A percentile compares a stretch with the other conserved stretches of the same genome.
Conservation (phyloP, 2,797 vertebrate species). For the Denticeps clupeoides region DNA sequence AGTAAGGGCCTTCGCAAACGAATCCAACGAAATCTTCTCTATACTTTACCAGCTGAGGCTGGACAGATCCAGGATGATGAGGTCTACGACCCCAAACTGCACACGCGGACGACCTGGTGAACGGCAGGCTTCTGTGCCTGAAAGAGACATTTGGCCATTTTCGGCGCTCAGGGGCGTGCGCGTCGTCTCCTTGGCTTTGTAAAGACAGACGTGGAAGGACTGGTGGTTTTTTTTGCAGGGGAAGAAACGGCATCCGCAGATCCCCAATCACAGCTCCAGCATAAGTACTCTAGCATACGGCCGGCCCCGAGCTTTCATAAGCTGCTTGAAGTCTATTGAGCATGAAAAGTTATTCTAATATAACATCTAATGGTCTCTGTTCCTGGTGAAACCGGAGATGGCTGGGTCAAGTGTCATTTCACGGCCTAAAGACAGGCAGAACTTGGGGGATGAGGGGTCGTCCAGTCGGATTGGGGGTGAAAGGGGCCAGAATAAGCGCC, state of each 20-base stretch:
- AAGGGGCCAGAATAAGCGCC: constrained; percentile 48
- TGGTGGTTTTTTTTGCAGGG: no score
- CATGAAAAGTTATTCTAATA: constrained; percentile 66
- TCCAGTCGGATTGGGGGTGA: constrained; percentile 42
- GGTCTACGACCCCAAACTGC: no score
- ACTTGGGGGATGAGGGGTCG: constrained; percentile 29
- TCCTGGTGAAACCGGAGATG: constrained; percentile 51
- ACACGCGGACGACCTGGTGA: no score
- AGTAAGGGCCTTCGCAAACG: no score
- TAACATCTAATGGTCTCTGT: constrained; percentile 60
- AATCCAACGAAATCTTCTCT: no score
- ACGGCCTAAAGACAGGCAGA: constrained; percentile 49
- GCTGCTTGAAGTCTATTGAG: constrained; percentile 61
- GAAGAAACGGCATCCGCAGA: neutral
- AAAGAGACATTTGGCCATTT: no score
- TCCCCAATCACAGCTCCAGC: constrained; percentile 47
- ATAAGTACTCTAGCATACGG: constrained; percentile 30
- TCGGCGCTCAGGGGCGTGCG: no score
- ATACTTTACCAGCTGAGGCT: no score
- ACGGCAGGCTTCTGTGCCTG: no score
- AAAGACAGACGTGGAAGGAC: no score
- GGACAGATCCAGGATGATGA: no score
- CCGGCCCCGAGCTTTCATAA: constrained; percentile 43
- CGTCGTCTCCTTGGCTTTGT: no score
- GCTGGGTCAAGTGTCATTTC: constrained; percentile 51